Base-by-base conservation (phyloP, 1,140 invertebrate species). In the Pinna nobilis region DNA sequence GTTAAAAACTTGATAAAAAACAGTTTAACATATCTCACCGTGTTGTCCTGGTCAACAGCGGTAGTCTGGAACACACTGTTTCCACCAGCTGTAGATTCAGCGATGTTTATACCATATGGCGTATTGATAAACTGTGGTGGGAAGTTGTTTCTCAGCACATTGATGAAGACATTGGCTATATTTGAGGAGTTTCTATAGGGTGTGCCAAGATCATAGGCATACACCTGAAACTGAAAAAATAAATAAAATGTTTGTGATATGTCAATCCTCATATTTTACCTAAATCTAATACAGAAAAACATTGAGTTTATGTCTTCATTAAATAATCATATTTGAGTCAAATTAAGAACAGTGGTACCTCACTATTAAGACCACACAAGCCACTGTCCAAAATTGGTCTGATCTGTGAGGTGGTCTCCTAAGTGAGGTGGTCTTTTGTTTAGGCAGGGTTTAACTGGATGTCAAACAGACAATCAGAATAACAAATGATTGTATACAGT, bases 121-220 rank as follows among this genome's bases (percentile, higher is more conserved):
- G 37, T 41, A 37, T 63, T 59, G 13, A 63, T 23, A 41, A 81
- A 81, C 49, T 57, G 32, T 11, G 79, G 79, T 25, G 72, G 35
- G 35, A 70, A 66, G 13, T 66, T 92, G 6, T 96, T 93, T 82
- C 96, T 95, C 57, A 95, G 75, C 15, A 97, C 94, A 80, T 93
- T 95, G 0, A 97, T 92, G 2, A 93, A 94, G 0, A 98, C 91
- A 2, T 93, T 94, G 3, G 59, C 32, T 33, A 49, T 18, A 55
- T 63, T 60, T 7, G 64, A 44, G 18, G 57, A 51, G 11, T 64
- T 47, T 33, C 32, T 39, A 9, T 44, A 41, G 30, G 80, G 77
- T 50, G 57, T 61, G 39, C 78, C 78, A 50, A 55, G 47, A 63
- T 85, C 83, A 50, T 74, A 57, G 9, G 79, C 82, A 71, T 57